These are phyloP conservation scores for Odocoileus hemionus DNA, from an alignment of 2,113 vertebrate genomes.

Conservation along the genomic window DNA sequence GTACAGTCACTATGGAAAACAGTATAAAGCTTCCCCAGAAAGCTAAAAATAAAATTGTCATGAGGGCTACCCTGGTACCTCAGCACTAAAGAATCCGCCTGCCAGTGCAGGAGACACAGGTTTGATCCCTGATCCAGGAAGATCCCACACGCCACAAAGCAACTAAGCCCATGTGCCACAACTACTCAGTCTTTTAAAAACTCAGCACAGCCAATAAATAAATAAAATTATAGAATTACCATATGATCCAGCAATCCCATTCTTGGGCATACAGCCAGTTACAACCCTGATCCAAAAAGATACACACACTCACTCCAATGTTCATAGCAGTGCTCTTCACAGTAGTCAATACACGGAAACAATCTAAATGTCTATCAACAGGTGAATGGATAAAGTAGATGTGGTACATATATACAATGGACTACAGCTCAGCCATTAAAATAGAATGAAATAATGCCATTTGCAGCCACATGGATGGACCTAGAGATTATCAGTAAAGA, in stretches of 20 bases:
- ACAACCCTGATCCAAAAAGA: background rate
- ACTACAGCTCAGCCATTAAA: background rate
- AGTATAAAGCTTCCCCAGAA: background rate
- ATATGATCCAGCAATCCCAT: background rate
- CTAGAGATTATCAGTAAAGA: background rate
- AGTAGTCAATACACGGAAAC: background rate
- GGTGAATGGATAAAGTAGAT: background rate
- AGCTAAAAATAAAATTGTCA: background rate
- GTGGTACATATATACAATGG: background rate
- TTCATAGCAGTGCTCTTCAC: background rate
- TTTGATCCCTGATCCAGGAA: background rate
- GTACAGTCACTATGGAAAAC: background rate
- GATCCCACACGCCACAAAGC: background rate
- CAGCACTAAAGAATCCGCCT: background rate
- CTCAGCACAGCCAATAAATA: background rate
- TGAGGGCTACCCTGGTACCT: background rate
- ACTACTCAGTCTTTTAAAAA: background rate
- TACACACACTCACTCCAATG: background rate
- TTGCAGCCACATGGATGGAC: background rate
- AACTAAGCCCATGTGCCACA: background rate
- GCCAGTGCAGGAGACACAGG: background rate
- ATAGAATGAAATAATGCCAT: background rate
- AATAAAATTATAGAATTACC: background rate
- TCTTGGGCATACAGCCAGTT: background rate
- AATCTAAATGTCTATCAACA: background rate